These are phyloP conservation scores for Drosophila kanapiae DNA, from an alignment of 1,140 invertebrate genomes.

Conservation along the genomic window DNA sequence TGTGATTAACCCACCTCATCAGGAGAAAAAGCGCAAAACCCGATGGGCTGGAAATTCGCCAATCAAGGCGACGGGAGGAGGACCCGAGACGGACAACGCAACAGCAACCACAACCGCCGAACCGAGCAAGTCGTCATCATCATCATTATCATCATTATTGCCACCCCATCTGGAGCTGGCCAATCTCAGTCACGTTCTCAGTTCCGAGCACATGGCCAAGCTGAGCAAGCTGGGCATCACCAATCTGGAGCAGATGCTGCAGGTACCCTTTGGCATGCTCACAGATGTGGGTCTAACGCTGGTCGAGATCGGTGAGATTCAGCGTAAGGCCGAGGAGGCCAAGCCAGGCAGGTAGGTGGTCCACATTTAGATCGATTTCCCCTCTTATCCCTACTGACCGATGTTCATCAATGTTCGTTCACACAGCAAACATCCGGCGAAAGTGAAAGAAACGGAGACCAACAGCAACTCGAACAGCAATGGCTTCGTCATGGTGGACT, in stretches of 20 bases:
- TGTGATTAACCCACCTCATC: constrained; percentile 81
- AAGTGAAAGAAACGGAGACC: constrained; percentile 49
- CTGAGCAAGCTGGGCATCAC: constrained; percentile 87
- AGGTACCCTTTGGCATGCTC: constrained; percentile 87
- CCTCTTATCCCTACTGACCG: background rate
- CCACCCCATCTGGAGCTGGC: constrained; percentile 86
- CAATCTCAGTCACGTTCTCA: constrained; percentile 87
- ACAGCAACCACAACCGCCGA: background rate
- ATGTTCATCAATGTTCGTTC: background rate
- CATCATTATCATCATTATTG: constrained; percentile 2
- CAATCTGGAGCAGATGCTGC: constrained; percentile 87
- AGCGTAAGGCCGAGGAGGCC: constrained; percentile 86
- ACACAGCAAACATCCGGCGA: constrained; percentile 16
- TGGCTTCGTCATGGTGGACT: constrained; percentile 78
- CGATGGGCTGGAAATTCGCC: constrained; percentile 86
- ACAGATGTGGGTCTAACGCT: constrained; percentile 87
- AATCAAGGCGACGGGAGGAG: constrained; percentile 11
- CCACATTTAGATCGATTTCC: background rate
- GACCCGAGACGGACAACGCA: background rate
- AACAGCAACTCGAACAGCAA: constrained; percentile 75
- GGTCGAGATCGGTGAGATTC: constrained; percentile 87
- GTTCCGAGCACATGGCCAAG: constrained; percentile 87
- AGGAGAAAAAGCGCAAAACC: constrained; percentile 87
- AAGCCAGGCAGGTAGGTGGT: constrained; percentile 33
- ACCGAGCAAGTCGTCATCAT: constrained; percentile 1